Conservation (phyloP, 2,888 invertebrate species). For the Branchipolynoe longqiensis region DNA sequence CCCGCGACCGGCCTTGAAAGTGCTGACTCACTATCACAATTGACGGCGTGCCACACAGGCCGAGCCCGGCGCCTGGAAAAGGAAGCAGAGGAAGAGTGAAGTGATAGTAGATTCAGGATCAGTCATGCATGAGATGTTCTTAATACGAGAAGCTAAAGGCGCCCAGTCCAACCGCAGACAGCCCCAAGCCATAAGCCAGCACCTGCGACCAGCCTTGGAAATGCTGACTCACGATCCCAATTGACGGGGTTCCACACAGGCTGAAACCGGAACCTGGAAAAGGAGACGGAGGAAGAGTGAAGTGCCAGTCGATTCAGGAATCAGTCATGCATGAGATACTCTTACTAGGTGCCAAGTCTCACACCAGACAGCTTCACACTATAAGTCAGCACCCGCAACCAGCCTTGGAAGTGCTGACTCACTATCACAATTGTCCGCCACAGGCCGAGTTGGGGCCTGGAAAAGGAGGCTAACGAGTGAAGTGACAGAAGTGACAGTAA, state of each 20-base stretch:
- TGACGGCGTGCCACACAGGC: conserved; percentile 6
- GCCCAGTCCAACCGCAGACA: conserved; percentile 39
- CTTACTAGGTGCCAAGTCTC: no score
- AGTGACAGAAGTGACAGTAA: no score
- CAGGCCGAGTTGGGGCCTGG: neutral
- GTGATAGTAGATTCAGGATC: no score
- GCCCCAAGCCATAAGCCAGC: conserved; percentile 6
- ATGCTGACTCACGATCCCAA: conserved; percentile 3
- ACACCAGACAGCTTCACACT: conserved; percentile 25
- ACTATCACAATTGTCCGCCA: conserved; percentile 19
- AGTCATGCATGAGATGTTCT: no score
- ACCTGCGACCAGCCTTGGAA: neutral
- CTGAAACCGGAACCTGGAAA: neutral
- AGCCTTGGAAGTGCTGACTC: neutral
- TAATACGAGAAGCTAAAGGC: conserved; percentile 20
- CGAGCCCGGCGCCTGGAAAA: conserved; percentile 19
- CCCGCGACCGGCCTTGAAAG: neutral
- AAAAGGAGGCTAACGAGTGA: no score
- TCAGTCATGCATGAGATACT: no score
- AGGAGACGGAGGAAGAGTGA: no score
- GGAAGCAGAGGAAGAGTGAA: no score
- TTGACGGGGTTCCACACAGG: neutral
- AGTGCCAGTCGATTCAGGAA: no score
- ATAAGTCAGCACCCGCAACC: neutral
- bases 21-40: conserved; percentile 8